Conservation (phyloP, 2,888 invertebrate genomes). For the Tanypteryx hageni region DNA sequence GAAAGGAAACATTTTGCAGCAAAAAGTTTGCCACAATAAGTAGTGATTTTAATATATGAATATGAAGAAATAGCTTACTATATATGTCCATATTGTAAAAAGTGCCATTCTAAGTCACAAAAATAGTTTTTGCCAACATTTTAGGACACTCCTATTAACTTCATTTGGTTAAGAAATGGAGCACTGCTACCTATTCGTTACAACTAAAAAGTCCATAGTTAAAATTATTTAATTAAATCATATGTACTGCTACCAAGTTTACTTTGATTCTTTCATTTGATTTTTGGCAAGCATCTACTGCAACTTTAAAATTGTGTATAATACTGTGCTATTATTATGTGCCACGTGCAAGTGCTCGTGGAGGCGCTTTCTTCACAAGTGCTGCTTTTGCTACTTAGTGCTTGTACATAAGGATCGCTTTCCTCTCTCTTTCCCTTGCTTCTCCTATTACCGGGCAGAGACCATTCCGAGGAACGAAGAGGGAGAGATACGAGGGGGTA, state of each 20-base stretch:
- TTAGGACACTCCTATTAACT: too few species aligned
- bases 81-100: too few species aligned
- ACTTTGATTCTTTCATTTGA: background rate
- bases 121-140: too few species aligned
- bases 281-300: background rate
- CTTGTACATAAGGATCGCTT: constrained; percentile 61
- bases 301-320: background rate
- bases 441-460: constrained; percentile 72
- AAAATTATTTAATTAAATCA: background rate
- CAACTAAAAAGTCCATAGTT: background rate
- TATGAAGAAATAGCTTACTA: too few species aligned
- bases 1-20: too few species aligned
- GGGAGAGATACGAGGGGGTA: constrained; percentile 78
- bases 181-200: background rate
- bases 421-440: constrained; percentile 57
- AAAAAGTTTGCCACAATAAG: too few species aligned
- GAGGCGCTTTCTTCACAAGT: constrained; percentile 41
- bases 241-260: background rate
- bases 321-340: background rate
- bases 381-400: constrained; percentile 54
- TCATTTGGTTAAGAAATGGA: too few species aligned
- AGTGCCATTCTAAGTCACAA: too few species aligned
- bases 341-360: background rate
- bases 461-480: constrained; percentile 77
- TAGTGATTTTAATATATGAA: too few species aligned